Conservation (phyloP, 2,888 invertebrate genomes). For the Lepidocyrtinus sp. region DNA sequence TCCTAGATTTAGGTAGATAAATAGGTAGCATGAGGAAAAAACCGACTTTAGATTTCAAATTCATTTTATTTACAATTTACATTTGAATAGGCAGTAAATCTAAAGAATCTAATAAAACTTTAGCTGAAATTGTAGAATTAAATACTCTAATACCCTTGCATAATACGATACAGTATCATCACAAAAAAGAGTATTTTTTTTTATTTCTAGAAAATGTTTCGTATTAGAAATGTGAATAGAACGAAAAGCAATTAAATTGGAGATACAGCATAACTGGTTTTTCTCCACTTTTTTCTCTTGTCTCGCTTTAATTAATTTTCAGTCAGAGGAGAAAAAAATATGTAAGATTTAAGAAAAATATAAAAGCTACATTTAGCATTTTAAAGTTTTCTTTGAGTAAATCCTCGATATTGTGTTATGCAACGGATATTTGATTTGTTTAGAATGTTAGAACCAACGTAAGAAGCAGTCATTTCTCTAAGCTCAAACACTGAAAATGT, state of each 20-base stretch:
- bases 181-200: not conserved
- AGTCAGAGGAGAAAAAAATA: constrained; percentile 45
- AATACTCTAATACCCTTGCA: not conserved
- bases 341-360: constrained; percentile 6
- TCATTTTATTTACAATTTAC: too few relatives aligned
- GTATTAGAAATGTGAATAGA: constrained; percentile 50
- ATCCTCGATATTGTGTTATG: not conserved
- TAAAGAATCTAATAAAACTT: too few relatives aligned
- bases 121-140: not conserved
- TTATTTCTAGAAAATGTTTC: not conserved
- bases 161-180: not conserved
- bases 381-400: not conserved
- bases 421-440: constrained; percentile 18
- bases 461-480: constrained; percentile 5
- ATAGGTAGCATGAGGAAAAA: not conserved
- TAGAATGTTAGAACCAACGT: too few relatives aligned
- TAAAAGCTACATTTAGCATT: constrained; percentile 9
- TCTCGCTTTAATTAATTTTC: constrained; percentile 65
- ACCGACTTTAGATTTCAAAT: not conserved
- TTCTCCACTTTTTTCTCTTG: constrained; percentile 47
- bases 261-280: constrained; percentile 66
- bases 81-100: too few relatives aligned
- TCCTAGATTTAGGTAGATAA: not conserved
- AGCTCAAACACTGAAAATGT: not conserved
- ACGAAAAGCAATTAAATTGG: constrained; percentile 69